Base-by-base conservation (phyloP, 1,140 invertebrate genomes). In the Samia ricini region DNA sequence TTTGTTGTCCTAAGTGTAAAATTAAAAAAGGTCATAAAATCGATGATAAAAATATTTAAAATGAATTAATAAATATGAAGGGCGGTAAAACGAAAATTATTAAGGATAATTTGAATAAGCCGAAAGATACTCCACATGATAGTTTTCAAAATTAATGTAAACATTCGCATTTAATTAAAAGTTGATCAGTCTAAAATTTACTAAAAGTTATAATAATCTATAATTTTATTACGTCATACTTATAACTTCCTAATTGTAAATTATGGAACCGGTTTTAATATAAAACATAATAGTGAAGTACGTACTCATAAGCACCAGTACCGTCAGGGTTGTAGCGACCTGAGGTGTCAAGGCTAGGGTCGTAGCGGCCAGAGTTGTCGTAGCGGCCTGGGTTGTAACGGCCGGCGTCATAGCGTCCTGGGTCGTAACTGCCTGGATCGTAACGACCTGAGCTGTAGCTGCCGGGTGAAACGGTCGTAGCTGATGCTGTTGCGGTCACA, bases 241-340 rank as follows among this genome's bases (percentile, higher is more conserved):
- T 42, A 7, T 42, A 42, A 42, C 10, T 12, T 42, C 33, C 4
- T 42, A 42, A 42, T 4, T 15, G 7, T 15, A 12, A 3, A 15
- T 42, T 15, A 42, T 15, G 12, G 4, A 15, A 42, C 33, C 12
- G 1, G 15, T 15, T 42, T 3, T 42, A 42, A 42, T 12, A 42
- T 15, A 42, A 12, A 12, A 7, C n/a, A 42, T 42, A 12, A 15
- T 42, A 42, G 12, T 42, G 1, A 42, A 58, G 15, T 57, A 73
- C 85, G 68, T 75, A 88, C 85, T 86, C 70, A 71, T 88, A 88
- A 50, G 60, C 48, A 6, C 85, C 85, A 55, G 77, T 77, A 33
- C 76, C 65, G 59, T 88, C 85, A 20, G 83, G 83, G 0, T 83
- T 61, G 65, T 88, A 88, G 29, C 79, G 76, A 7, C 85, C 85